Conservation (phyloP, 2,797 vertebrate genomes). For the Enoplosus armatus region DNA sequence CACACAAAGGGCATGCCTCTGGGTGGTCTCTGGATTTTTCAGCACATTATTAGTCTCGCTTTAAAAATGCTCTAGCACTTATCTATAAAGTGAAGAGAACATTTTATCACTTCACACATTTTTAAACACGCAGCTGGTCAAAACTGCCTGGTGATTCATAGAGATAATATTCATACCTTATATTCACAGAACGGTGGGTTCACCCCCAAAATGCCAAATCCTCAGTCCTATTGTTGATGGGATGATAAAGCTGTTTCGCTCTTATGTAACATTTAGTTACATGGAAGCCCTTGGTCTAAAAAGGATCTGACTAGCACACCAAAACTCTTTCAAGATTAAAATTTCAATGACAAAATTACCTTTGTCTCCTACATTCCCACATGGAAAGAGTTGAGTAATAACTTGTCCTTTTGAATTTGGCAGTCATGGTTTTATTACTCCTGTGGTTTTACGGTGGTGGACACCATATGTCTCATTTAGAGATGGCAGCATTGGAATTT, state of each 20-base stretch:
- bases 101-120: conserved; percentile 28
- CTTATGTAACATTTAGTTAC: neutral
- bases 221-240: neutral
- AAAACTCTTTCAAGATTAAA: neutral
- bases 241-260: neutral
- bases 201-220: neutral
- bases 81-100: conserved; percentile 31
- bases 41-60: conserved; percentile 16
- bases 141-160: conserved; percentile 10
- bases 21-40: conserved; percentile 30
- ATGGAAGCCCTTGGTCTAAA: neutral
- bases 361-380: conserved; percentile 2
- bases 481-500: neutral
- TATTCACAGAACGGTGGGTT: neutral
- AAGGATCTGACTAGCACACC: neutral
- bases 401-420: neutral
- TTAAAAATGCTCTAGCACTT: conserved; percentile 16
- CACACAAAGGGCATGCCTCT: conserved; percentile 11
- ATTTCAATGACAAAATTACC: too few species aligned
- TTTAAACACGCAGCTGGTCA: conserved; percentile 36
- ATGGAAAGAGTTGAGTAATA: neutral
- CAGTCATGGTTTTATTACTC: neutral
- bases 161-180: neutral
- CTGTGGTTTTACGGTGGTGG: neutral
- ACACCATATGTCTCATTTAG: neutral